Conservation (phyloP, 2,888 invertebrate genomes). For the Pocota personata region DNA sequence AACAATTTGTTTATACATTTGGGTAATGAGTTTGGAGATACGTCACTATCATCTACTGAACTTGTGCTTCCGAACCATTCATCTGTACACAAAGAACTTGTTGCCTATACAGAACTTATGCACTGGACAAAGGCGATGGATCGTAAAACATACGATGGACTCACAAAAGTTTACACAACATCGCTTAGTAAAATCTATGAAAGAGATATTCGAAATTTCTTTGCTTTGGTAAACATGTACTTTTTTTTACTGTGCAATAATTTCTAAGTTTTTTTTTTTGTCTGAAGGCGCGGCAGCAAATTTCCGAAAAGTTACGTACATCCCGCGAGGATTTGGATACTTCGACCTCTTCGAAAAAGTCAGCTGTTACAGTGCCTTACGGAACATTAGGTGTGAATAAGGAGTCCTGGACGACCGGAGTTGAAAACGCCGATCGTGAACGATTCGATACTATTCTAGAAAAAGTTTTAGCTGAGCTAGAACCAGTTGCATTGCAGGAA, state of each 20-base stretch:
- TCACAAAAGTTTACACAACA: slow-evolving; percentile 92
- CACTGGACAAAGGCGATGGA: slow-evolving; percentile 95
- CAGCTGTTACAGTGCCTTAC: slow-evolving; percentile 81
- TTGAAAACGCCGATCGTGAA: slow-evolving; percentile 85
- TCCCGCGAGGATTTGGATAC: slow-evolving; percentile 82
- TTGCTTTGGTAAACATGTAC: slow-evolving; percentile 76
- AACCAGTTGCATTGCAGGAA: slow-evolving; percentile 95
- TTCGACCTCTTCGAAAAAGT: slow-evolving; percentile 82
- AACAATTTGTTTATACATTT: slow-evolving; percentile 98
- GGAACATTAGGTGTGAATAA: slow-evolving; percentile 86
- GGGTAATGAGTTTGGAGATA: slow-evolving; percentile 90
- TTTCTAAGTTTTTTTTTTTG: not conserved
- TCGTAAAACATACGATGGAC: slow-evolving; percentile 90
- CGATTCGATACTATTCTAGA: slow-evolving; percentile 89
- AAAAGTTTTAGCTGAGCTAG: slow-evolving; percentile 93
- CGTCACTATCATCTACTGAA: slow-evolving; percentile 81
- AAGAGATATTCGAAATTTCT: slow-evolving; percentile 87
- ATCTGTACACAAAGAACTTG: slow-evolving; percentile 92
- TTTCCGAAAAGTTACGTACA: slow-evolving; percentile 80
- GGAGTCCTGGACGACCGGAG: slow-evolving; percentile 86
- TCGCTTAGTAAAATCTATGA: slow-evolving; percentile 95
- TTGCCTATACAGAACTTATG: slow-evolving; percentile 95
- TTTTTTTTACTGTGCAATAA: not conserved
- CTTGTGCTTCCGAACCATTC: slow-evolving; percentile 90
- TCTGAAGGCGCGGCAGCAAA: slow-evolving; percentile 80